Evolutionary conservation across 1,140 invertebrate genomes (phyloP), one percentile per base, ranked within the genome.

Genomic region (Diploscapter pachys): DNA sequence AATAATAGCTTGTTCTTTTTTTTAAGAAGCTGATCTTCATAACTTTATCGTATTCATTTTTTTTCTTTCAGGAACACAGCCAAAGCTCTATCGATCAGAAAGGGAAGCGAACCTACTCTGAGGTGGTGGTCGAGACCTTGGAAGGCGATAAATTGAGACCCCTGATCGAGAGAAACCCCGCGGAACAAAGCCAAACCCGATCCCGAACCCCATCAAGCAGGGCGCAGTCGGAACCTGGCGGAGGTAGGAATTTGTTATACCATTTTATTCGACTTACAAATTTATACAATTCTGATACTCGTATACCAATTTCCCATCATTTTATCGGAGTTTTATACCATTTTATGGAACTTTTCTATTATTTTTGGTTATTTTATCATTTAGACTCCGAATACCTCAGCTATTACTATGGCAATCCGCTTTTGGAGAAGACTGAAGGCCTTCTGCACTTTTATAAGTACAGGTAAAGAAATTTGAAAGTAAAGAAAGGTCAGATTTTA

Each of bases 371-470:
- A 31, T 31, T 31, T 31, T 31, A 31, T 31, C 31, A 31, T 81
- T 59, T 65, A 82, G 81, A 61, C 31, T 5, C 51, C 48, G 79
- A 81, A 8, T 56, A 75, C n/a, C 54, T 82, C 2, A 68, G 85
- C 69, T 98, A 97, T 87, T 92, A 93, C 77, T 96, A 92, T 83
- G 96, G 96, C 3, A 99, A 98, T 89, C 95, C 95, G 6, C 92
- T 93, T 84, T 94, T 97, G 5, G 96, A 99, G 89, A 91, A 94
- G 53, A 96, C 93, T 0, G 95, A 95, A 86, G 96, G 96, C 63
- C 92, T 98, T 64, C 88, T 99, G 49, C 95, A 98, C 89, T 88
- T 98, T 2, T 97, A 95, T 85, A 96, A 96, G 87, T 94, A 96
- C 87, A 94, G 95, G 87, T 88, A 31, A 64, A 64, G 6, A 64